phyloP scores from a whole-genome alignment of 2,888 invertebrate genomes.

The Xylophagus ater region DNA sequence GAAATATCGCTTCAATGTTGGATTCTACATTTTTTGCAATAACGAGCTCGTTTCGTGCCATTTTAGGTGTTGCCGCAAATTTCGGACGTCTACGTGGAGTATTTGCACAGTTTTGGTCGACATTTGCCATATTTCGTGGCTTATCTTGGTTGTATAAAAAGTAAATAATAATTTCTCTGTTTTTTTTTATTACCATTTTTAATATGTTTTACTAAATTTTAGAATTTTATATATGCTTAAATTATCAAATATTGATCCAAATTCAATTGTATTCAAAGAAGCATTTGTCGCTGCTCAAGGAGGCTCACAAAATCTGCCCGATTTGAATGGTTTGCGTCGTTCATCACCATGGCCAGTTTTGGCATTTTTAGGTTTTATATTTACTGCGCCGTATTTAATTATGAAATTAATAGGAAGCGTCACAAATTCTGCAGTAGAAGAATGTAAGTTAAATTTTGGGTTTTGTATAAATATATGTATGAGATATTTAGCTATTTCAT shows the following conservation, averaged over 20 bases:
- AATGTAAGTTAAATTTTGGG: conserved; percentile 42
- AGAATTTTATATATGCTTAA: conserved; percentile 35
- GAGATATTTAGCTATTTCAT: too few species aligned
- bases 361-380: conserved; percentile 76
- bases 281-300: conserved; percentile 38
- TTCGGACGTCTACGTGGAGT: conserved; percentile 73
- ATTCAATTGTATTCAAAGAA: conserved; percentile 38
- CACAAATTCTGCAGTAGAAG: conserved; percentile 44
- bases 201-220: conserved; percentile 1
- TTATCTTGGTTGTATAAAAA: conserved; percentile 68
- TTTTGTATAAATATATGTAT: neutral
- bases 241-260: conserved; percentile 35
- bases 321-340: too few species aligned
- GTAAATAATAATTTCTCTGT: conserved; percentile 27
- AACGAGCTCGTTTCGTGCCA: conserved; percentile 89
- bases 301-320: too few species aligned
- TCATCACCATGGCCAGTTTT: conserved; percentile 77
- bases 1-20: conserved; percentile 90
- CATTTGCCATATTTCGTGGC: conserved; percentile 70
- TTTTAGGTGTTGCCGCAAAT: conserved; percentile 92
- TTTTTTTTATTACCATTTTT: conserved; percentile 2
- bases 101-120: conserved; percentile 77
- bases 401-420: conserved; percentile 63
- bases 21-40: conserved; percentile 94
- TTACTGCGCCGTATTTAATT: conserved; percentile 86